Percentiles rank a stretch among this genome's conserved stretches.
Evolutionary conservation across 1,140 invertebrate genomes (phyloP).

Genomic region (Drosophila setifemur): DNA sequence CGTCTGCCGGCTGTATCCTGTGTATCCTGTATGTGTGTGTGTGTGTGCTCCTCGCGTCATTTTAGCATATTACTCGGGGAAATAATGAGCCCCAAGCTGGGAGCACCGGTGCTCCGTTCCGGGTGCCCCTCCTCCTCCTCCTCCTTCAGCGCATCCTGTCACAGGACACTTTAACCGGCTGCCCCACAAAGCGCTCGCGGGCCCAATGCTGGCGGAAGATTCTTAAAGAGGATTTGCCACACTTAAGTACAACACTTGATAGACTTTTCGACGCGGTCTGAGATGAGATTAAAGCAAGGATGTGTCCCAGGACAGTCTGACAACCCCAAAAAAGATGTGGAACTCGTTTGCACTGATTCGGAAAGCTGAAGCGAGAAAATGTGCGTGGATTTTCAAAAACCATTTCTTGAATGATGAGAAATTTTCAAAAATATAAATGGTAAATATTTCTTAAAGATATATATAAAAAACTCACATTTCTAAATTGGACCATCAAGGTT

Average conservation of each 20-base stretch:
- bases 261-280: conserved; percentile 8
- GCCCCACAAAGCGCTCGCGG: conserved; percentile 3
- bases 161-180: conserved; percentile 25
- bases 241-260: conserved; percentile 23
- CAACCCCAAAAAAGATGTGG: background rate
- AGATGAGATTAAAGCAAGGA: background rate
- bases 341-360: conserved; percentile 5
- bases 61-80: conserved; percentile 57
- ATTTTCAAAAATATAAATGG: too few species aligned
- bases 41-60: conserved; percentile 49
- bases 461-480: too few species aligned
- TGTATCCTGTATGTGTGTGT: too few species aligned
- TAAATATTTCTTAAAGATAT: too few species aligned
- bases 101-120: conserved; percentile 5
- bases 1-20: conserved; percentile 29
- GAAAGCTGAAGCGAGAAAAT: background rate
- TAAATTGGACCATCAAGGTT: too few species aligned
- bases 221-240: conserved; percentile 25
- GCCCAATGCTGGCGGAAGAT: conserved; percentile 14
- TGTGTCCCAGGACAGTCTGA: background rate
- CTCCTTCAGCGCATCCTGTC: conserved; percentile 9
- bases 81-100: conserved; percentile 49
- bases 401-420: too few species aligned
- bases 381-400: too few species aligned
- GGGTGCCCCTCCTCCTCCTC: conserved; percentile 8